Evolutionary conservation across 2,113 vertebrate genomes (phyloP).

Genomic region (Cyprinodon variegatus): DNA sequence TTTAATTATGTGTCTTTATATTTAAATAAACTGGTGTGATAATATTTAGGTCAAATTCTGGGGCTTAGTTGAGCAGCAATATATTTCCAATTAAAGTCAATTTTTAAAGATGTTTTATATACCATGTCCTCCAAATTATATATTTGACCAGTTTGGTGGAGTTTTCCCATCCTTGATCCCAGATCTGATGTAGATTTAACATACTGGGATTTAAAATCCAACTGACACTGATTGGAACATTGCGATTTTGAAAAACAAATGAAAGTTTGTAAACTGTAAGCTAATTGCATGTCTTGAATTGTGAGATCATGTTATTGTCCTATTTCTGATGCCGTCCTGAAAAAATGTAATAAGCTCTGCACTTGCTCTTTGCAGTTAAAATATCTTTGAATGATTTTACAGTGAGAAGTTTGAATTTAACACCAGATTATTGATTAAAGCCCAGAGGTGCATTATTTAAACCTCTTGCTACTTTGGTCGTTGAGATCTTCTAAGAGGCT

Average conservation of each 20-base stretch:
- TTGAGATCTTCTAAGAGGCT: neutral
- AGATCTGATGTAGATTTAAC: no score
- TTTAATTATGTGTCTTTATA: neutral
- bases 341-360: neutral
- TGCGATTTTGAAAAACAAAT: no score
- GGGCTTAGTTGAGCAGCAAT: neutral
- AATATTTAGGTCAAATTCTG: neutral
- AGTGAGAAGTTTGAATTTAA: neutral
- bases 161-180: no score
- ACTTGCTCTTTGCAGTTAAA: neutral
- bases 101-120: no score
- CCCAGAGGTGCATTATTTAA: no score
- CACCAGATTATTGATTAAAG: neutral
- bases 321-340: neutral
- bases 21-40: neutral
- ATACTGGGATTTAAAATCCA: no score
- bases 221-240: no score
- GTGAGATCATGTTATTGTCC: no score
- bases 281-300: neutral
- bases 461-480: no score
- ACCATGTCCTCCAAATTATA: no score
- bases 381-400: neutral
- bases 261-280: neutral
- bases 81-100: neutral
- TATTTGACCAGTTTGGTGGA: no score